Base-by-base conservation (phyloP, 2,113 vertebrate species). In the Anarhynchus alexandrinus region DNA sequence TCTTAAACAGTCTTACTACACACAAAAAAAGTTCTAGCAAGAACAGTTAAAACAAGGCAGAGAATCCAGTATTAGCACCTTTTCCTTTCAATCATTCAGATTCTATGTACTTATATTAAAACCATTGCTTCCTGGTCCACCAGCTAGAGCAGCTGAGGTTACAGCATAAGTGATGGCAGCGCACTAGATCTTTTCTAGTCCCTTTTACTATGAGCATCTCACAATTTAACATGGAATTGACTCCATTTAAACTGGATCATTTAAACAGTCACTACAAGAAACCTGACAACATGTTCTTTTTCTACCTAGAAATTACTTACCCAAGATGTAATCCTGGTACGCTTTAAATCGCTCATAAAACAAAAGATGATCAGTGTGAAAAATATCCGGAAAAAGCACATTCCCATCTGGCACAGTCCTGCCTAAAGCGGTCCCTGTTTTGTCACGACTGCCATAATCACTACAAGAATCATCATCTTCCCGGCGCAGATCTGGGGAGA, bases 261-360 rank as follows among this genome's bases (percentile, higher is more conserved):
- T 66, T 62, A 29, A 77, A 61, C 15, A 80, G 47, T 36, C 5
- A 71, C 22, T 66, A 29, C 8, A 70, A 57, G 57, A 62, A 86
- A 54, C 22, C 8, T 30, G 14, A 74, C 16, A 12, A 7, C 3
- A 3, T 12, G 6, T 54, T 66, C 20, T 13, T 67, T 64, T 65
- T 51, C 45, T 34, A 17, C 11, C 5, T 70, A 71, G 83, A 62
- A 66, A 30, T 57, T 17, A 94, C 97, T 98, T 95, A 99, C 99
- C 99, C 15, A 99, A 98, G 91, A 99, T 98, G 88, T 99, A 99
- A 97, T 99, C 99, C 94, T 99, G 99, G 88, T 99, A 99, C 5
- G 98, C 98, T 69, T 98, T 98, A 96, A 99, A 99, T 61, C 99
- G 95, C 91, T 99, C 99, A 0, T 99, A 99, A 95, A 99, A 99